Base-by-base conservation (phyloP, 2,888 invertebrate genomes). In the Priocnemis perturbator region DNA sequence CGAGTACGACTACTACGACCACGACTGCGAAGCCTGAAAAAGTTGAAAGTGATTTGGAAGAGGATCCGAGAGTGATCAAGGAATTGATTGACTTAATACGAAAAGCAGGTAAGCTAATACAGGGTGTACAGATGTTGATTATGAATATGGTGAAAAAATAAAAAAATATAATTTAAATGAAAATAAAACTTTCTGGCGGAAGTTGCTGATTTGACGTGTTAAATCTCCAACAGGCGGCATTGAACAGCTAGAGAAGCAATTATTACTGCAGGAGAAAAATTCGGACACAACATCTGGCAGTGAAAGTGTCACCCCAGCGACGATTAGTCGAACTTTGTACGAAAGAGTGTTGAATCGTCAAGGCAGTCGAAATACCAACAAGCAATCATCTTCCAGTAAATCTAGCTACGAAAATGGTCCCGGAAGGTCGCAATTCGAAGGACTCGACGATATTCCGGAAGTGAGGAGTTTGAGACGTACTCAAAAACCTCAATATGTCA, bases 71-170 rank as follows among this genome's bases (percentile, higher is more conserved):
- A 86, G 95, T 96, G 0, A 94, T 96, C 66, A 96, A 96, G 84
- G 96, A 96, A 86, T 90, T 96, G 4, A 94, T 96, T 60, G 94
- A 95, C 76, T 91, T 96, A 1, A 96, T 96, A 76, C 95, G 94
- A 86, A 96, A 96, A 92, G 94, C 95, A 67, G 96, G 96, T 92
- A 81, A 89, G 90, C 71, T 47, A 23, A 4, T 23, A 89, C 30
- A 19, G 45, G 48, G 30, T n/a, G 2, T 23, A 37, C 53, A n/a
- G n/a, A n/a, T n/a, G n/a, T n/a, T n/a, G n/a, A n/a, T n/a, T n/a
- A n/a, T n/a, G n/a, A n/a, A n/a, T n/a, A n/a, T n/a, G n/a, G n/a
- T 58, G 7, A 19, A 58, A 21, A 53, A 48, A 30, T 11, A 17
- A 11, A 37, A 37, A 11, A 3, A n/a, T 1, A 47, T 59, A 59